These are phyloP conservation scores for Ara ararauna DNA, from an alignment of 2,797 vertebrate species.

Conservation along the genomic window DNA sequence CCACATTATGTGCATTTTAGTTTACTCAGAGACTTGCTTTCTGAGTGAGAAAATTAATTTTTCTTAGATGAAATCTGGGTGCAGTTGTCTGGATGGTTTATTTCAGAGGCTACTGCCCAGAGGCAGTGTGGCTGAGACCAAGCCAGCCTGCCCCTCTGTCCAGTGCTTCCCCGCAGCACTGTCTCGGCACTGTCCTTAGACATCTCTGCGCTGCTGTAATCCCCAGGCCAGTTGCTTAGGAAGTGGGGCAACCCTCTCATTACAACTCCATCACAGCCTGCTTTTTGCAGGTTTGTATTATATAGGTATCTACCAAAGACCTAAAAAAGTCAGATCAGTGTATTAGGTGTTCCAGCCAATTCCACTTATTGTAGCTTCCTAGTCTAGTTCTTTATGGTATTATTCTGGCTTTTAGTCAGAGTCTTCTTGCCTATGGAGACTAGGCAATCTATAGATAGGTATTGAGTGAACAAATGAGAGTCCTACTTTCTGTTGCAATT, in stretches of 20 bases:
- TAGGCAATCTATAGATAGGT: not conserved
- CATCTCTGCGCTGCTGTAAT: not conserved
- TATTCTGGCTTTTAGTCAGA: not conserved
- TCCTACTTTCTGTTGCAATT: not conserved
- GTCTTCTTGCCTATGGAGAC: not conserved
- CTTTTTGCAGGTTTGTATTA: not conserved
- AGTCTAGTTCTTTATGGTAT: not conserved
- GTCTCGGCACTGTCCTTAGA: fast-evolving
- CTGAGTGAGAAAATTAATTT: not conserved
- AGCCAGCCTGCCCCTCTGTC: not conserved
- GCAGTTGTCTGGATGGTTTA: not conserved
- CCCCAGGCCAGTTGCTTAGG: not conserved
- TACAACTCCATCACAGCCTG: not conserved
- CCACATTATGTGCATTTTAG: not conserved
- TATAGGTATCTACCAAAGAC: not conserved
- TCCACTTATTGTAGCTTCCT: fast-evolving
- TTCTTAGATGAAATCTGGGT: not conserved
- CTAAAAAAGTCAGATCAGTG: not conserved
- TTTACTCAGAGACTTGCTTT: not conserved
- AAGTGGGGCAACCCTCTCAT: fast-evolving
- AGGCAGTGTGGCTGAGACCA: not conserved
- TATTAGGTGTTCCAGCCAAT: not conserved
- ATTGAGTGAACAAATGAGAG: not conserved
- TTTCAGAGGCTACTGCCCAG: not conserved
- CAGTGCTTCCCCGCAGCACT: not conserved